Conservation (phyloP, 2,888 invertebrate species). For the Cataglyphis cursor region DNA sequence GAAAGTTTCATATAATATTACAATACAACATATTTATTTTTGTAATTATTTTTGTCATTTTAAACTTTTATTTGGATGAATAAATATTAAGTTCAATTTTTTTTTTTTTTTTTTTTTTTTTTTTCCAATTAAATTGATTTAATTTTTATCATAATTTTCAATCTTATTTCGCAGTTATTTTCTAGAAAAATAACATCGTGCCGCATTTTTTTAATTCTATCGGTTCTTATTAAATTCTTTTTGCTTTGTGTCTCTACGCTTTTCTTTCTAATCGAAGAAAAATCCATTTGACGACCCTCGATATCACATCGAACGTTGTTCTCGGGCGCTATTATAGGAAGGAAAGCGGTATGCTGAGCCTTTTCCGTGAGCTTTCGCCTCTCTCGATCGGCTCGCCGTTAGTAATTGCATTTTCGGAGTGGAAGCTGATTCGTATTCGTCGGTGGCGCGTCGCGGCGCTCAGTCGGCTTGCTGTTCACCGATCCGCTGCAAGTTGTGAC, state of each 20-base stretch:
- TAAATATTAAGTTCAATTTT: neutral
- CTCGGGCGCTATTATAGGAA: constrained; percentile 31
- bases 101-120: neutral
- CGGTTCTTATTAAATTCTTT: constrained; percentile 23
- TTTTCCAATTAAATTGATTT: neutral
- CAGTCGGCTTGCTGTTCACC: constrained; percentile 19
- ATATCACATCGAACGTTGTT: constrained; percentile 35
- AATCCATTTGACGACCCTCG: constrained; percentile 37
- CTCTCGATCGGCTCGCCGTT: constrained; percentile 24
- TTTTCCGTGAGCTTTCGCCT: constrained; percentile 25
- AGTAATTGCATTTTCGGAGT: constrained; percentile 69
- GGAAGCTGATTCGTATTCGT: constrained; percentile 67
- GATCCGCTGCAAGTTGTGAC: constrained; percentile 50
- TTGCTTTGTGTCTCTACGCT: neutral
- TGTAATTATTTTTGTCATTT: neutral
- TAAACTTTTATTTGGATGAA: neutral
- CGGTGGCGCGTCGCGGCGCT: constrained; percentile 28
- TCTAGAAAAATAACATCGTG: neutral
- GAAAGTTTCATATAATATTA: neutral
- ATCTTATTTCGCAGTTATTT: neutral
- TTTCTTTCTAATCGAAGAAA: constrained; percentile 42
- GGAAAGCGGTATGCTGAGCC: constrained; percentile 29
- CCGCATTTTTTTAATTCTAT: constrained; percentile 10
- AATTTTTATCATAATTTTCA: neutral
- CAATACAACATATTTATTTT: neutral